Conservation (phyloP, 2,113 vertebrate genomes). For the Gorilla gorilla region DNA sequence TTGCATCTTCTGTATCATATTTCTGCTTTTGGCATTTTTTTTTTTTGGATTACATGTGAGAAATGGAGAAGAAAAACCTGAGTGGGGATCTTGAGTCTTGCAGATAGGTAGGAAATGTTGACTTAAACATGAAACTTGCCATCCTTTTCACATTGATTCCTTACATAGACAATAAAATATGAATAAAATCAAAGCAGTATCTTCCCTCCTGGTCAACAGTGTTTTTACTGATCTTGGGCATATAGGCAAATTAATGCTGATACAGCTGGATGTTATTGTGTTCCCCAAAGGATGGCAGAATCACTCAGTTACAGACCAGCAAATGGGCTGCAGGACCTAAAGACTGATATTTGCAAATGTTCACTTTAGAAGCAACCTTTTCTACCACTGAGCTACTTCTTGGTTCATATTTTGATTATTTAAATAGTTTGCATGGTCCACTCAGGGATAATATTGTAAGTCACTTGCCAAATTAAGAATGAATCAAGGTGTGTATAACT, state of each 20-base stretch:
- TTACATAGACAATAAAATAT: background rate
- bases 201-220: background rate
- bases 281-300: background rate
- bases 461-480: conserved; percentile 35
- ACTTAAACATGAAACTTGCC: background rate
- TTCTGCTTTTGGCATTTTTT: conserved; percentile 58
- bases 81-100: background rate
- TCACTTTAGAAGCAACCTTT: background rate
- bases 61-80: conserved; percentile 1
- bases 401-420: conserved; percentile 28
- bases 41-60: conserved; percentile 31
- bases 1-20: conserved; percentile 60
- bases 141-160: background rate
- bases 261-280: background rate
- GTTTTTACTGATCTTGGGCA: background rate
- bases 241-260: background rate
- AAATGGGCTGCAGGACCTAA: background rate
- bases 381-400: background rate
- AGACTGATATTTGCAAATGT: background rate
- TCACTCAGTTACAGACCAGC: background rate
- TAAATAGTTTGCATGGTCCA: background rate
- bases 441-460: background rate
- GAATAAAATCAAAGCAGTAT: background rate
- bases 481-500: background rate
- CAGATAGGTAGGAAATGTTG: background rate